phyloP scores from a whole-genome alignment of 2,113 vertebrate species.

The Ciconia maguari region DNA sequence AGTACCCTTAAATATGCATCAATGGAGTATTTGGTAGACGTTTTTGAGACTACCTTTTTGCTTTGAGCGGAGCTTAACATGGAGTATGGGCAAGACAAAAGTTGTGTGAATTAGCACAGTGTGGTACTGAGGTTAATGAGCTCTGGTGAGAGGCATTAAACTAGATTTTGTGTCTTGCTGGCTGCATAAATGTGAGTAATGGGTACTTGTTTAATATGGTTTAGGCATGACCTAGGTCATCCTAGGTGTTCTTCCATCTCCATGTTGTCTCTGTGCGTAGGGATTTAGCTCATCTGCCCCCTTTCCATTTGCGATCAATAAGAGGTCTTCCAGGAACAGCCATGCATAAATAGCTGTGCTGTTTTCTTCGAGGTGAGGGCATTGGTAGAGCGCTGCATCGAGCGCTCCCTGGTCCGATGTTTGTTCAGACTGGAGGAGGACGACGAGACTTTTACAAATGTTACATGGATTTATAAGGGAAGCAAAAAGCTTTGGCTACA shows the following conservation, averaged over 20 bases:
- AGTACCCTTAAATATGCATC: no score
- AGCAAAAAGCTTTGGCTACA: background rate
- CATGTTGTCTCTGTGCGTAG: background rate
- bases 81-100: background rate
- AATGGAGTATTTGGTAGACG: background rate
- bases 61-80: background rate
- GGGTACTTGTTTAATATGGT: background rate
- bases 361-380: background rate
- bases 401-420: rapidly evolving
- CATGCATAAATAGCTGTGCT: background rate
- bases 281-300: background rate
- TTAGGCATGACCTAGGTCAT: background rate
- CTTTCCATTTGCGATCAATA: rapidly evolving
- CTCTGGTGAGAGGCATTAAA: background rate
- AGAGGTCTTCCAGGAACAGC: background rate
- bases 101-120: background rate
- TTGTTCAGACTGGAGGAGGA: background rate
- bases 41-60: background rate
- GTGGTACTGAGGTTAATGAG: background rate
- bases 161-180: background rate
- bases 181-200: background rate
- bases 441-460: rapidly evolving
- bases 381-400: rapidly evolving
- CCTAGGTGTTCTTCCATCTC: background rate
- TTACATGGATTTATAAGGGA: background rate